These are phyloP conservation scores for Hystrix brachyura DNA, from an alignment of 2,113 vertebrate genomes.

Conservation along the genomic window DNA sequence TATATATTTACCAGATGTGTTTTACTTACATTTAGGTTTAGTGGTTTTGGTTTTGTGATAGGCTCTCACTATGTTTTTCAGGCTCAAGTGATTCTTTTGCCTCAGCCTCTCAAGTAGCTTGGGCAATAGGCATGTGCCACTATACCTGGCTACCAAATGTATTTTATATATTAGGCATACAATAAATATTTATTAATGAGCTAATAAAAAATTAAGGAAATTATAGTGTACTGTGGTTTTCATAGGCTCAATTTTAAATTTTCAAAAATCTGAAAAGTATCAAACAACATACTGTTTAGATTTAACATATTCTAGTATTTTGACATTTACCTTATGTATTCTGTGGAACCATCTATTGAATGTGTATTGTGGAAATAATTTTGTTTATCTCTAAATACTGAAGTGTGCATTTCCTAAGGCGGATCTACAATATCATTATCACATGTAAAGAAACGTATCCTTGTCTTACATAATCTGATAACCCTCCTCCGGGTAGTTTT, in stretches of 20 bases:
- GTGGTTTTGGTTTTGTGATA: neutral
- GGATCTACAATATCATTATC: neutral
- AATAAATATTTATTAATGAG: conserved; percentile 27
- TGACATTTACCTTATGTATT: neutral
- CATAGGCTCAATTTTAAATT: neutral
- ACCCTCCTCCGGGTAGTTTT: conserved; percentile 41
- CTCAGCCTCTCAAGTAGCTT: neutral
- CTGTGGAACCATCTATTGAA: conserved; percentile 1
- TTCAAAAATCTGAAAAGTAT: neutral
- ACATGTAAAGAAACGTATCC: neutral
- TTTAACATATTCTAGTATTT: conserved; percentile 57
- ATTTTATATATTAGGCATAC: neutral
- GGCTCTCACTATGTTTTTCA: neutral
- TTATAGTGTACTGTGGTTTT: conserved; percentile 1
- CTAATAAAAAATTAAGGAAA: conserved; percentile 40
- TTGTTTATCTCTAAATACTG: conserved; percentile 29
- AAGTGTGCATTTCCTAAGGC: neutral
- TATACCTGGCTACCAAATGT: neutral
- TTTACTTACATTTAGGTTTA: neutral
- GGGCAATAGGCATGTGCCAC: neutral
- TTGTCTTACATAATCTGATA: neutral
- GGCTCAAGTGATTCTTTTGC: neutral
- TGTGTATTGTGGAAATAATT: conserved; percentile 15
- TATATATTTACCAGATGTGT: neutral
- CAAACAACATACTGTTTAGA: neutral